A percentile compares a stretch with the other conserved stretches of the same genome.
Conservation (phyloP, 2,113 vertebrate species). For the Lasiurus borealis region DNA sequence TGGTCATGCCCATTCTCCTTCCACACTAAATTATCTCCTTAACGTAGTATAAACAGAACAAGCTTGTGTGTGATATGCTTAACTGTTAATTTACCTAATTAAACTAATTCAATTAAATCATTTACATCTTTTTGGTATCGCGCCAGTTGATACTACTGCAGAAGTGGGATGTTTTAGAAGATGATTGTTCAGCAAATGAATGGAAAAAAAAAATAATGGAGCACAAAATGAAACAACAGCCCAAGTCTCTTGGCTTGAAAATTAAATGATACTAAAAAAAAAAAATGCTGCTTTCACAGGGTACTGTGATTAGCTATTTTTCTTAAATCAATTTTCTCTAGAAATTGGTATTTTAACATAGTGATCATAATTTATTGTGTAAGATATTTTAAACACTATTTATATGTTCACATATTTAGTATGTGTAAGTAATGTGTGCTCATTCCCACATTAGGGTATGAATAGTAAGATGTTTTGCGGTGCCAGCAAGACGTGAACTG, state of each 20-base stretch:
- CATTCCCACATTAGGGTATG: neutral
- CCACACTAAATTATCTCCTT: constrained; percentile 34
- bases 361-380: constrained; percentile 67
- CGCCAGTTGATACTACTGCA: constrained; percentile 68
- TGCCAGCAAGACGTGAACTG: constrained; percentile 26
- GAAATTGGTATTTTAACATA: constrained; percentile 71
- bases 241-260: constrained; percentile 58
- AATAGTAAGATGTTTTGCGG: constrained; percentile 71
- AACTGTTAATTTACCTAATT: constrained; percentile 82
- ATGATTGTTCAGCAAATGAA: constrained; percentile 81
- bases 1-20: constrained; percentile 66
- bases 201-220: constrained; percentile 69
- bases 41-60: constrained; percentile 77
- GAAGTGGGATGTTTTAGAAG: constrained; percentile 74
- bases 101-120: constrained; percentile 84
- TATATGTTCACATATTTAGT: constrained; percentile 72
- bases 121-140: constrained; percentile 75
- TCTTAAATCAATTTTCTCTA: constrained; percentile 64
- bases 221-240: constrained; percentile 58
- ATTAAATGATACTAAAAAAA: constrained; percentile 2
- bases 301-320: constrained; percentile 69
- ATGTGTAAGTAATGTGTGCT: constrained; percentile 74
- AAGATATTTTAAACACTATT: constrained; percentile 78
- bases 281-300: constrained; percentile 28
- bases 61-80: constrained; percentile 69